These are phyloP conservation scores for Nyleta sp. DNA, from an alignment of 2,888 invertebrate genomes.

Conservation along the genomic window DNA sequence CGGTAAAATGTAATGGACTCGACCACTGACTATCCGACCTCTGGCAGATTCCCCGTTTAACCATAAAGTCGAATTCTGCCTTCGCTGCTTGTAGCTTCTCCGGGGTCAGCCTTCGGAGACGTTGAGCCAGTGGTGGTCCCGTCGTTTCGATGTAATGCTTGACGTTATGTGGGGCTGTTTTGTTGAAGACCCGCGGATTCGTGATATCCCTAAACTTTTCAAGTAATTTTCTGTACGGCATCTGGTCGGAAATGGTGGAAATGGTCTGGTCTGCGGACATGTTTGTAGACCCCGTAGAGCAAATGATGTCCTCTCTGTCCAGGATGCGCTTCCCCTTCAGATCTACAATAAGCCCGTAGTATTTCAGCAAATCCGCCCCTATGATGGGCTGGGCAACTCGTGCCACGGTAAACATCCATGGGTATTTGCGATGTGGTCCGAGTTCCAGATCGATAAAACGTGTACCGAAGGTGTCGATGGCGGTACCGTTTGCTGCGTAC, in stretches of 20 bases:
- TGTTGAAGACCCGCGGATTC: neutral
- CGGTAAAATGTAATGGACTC: neutral
- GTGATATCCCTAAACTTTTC: slow-evolving; percentile 16
- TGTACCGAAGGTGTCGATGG: slow-evolving; percentile 11
- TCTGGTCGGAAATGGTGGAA: neutral
- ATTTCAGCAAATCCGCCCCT: slow-evolving; percentile 21
- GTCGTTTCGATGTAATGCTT: slow-evolving; percentile 14
- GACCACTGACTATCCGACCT: neutral
- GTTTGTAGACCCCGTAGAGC: neutral
- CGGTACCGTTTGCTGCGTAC: neutral
- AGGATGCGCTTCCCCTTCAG: slow-evolving; percentile 7
- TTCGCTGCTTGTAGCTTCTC: slow-evolving; percentile 11
- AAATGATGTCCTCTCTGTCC: neutral
- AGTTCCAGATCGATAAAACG: neutral
- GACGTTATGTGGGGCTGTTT: neutral
- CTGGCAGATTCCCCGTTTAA: neutral
- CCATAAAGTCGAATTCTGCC: slow-evolving; percentile 14
- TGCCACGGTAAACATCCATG: slow-evolving; percentile 12
- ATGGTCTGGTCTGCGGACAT: neutral
- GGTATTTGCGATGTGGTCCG: neutral
- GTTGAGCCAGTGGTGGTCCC: slow-evolving; percentile 22
- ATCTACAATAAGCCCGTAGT: slow-evolving; percentile 16
- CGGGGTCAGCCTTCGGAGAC: slow-evolving; percentile 25
- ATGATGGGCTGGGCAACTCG: slow-evolving; percentile 2
- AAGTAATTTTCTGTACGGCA: neutral